Percentiles rank a stretch among this genome's conserved stretches.
Conservation (phyloP, 2,888 invertebrate genomes). For the Mylabris sibirica region DNA sequence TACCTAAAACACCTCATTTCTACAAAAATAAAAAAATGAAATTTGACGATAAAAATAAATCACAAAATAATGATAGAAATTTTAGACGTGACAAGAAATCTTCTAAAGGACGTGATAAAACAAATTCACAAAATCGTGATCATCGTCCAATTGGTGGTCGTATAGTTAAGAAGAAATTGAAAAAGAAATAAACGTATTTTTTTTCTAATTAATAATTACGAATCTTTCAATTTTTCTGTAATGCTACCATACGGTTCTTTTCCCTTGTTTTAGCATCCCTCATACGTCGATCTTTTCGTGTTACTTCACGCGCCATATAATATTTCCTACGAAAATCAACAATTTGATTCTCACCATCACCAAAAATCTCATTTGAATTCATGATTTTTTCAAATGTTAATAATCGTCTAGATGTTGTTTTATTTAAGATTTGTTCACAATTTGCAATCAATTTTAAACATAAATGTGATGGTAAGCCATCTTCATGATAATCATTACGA, state of each 20-base stretch:
- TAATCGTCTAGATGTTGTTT: conserved; percentile 80
- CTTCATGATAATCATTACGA: conserved; percentile 78
- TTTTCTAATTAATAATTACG: neutral
- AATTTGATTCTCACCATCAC: conserved; percentile 55
- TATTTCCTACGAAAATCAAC: conserved; percentile 72
- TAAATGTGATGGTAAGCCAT: conserved; percentile 81
- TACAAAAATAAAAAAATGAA: conserved; percentile 49
- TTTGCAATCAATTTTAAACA: conserved; percentile 80
- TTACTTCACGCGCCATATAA: conserved; percentile 72
- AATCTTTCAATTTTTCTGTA: neutral
- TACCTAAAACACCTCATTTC: conserved; percentile 38
- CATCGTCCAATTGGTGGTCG: conserved; percentile 17
- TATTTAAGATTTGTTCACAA: conserved; percentile 88
- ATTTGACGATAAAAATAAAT: conserved; percentile 34
- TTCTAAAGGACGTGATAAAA: conserved; percentile 20
- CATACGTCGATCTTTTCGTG: conserved; percentile 68
- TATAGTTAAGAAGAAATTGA: conserved; percentile 21
- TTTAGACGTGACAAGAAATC: conserved; percentile 12
- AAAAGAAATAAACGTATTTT: conserved; percentile 20
- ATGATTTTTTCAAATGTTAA: conserved; percentile 84
- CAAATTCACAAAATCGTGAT: conserved; percentile 17
- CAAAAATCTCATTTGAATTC: conserved; percentile 63
- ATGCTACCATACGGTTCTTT: conserved; percentile 49
- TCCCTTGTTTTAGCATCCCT: conserved; percentile 57
- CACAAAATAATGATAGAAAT: conserved; percentile 17